Evolutionary conservation across 2,888 invertebrate genomes (phyloP).

Genomic region (Halocaridina rubra): DNA sequence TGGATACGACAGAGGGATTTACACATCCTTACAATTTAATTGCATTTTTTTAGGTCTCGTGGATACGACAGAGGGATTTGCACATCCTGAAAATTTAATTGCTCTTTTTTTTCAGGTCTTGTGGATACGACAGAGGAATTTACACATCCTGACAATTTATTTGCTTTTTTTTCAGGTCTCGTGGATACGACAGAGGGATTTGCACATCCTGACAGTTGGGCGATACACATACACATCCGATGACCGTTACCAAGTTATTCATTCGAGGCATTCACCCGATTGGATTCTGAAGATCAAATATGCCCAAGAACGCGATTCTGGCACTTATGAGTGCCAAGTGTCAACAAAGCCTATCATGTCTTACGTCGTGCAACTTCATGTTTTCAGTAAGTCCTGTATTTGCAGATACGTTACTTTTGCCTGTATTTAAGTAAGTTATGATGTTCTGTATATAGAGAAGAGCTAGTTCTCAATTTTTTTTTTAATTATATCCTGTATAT

Average conservation of each 20-base stretch:
- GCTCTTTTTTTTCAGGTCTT: not conserved
- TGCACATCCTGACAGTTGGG: not conserved
- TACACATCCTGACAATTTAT: no score
- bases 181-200: not conserved
- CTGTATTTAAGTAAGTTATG: no score
- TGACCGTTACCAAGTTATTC: not conserved
- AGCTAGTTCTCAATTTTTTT: no score
- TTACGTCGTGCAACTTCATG: not conserved
- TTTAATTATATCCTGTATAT: no score
- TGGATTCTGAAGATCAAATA: not conserved
- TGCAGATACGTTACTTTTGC: no score
- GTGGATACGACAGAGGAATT: no score
- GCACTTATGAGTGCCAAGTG: not conserved
- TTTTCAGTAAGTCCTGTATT: not conserved
- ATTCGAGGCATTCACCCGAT: not conserved
- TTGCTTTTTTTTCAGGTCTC: not conserved
- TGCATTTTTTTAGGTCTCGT: not conserved
- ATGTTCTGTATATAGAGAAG: no score
- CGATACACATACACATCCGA: not conserved
- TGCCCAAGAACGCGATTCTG: not conserved
- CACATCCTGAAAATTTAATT: no score
- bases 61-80: no score
- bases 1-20: no score
- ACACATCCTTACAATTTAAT: no score
- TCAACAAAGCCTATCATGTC: not conserved